phyloP scores from a whole-genome alignment of 1,140 invertebrate species.

The Drosophila kurseongensis region DNA sequence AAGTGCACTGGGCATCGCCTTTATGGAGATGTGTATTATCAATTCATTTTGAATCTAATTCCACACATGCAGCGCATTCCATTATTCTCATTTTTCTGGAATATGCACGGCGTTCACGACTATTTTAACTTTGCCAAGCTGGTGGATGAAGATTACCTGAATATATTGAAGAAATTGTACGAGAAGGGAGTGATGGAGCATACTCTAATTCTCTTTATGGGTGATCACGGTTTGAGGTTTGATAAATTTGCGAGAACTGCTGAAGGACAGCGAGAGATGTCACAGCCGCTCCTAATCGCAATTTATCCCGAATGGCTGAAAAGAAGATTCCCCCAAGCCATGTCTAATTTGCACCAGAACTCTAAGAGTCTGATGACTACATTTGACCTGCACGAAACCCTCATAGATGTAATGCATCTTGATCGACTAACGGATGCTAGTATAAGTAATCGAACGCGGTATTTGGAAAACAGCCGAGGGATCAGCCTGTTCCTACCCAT shows the following conservation, averaged over 20 bases:
- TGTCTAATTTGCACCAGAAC: conserved; percentile 89
- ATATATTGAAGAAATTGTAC: not conserved
- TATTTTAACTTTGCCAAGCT: conserved; percentile 9
- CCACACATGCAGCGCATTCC: conserved; percentile 17
- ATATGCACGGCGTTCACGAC: not conserved
- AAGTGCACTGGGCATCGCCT: conserved; percentile 6
- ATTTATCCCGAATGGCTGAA: conserved; percentile 18
- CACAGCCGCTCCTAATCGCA: conserved; percentile 19
- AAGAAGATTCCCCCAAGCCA: conserved; percentile 31
- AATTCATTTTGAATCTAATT: conserved; percentile 10
- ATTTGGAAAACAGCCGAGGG: conserved; percentile 84
- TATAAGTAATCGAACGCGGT: conserved; percentile 43
- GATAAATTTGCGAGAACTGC: not conserved
- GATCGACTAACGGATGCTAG: conserved; percentile 53
- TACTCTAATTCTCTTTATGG: conserved; percentile 19
- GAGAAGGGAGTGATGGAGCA: conserved; percentile 2
- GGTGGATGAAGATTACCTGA: not conserved
- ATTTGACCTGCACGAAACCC: conserved; percentile 91
- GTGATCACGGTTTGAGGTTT: conserved; percentile 5
- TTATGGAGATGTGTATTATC: conserved; percentile 4
- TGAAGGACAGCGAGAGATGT: conserved; percentile 13
- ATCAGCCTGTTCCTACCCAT: conserved; percentile 91
- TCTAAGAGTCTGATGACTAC: conserved; percentile 90
- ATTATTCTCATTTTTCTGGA: conserved; percentile 16
- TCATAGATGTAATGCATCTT: conserved; percentile 86